Conservation (phyloP, 2,113 vertebrate genomes). For the Clarias gariepinus region DNA sequence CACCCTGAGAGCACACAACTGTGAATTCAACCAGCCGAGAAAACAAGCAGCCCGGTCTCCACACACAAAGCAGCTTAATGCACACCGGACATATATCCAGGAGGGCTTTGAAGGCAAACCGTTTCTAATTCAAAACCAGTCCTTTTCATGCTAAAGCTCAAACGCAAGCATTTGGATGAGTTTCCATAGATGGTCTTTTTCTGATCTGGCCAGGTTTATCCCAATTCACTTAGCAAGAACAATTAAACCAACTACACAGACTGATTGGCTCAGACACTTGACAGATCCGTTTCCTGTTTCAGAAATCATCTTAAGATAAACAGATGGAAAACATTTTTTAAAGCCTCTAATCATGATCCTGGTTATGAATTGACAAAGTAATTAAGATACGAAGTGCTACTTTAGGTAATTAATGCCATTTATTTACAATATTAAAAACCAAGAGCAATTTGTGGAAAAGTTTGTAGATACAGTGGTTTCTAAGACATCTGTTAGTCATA, state of each 20-base stretch:
- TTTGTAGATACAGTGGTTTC: not conserved
- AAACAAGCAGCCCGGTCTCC: constrained; percentile 27
- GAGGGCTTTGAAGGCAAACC: constrained; percentile 12
- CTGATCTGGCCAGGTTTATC: not conserved
- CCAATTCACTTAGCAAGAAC: constrained; percentile 10
- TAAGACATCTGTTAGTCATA: constrained; percentile 20
- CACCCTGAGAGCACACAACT: constrained; percentile 28
- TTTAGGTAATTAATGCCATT: not conserved
- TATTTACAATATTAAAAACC: not conserved
- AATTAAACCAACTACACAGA: not conserved
- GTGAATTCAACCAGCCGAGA: constrained; percentile 39
- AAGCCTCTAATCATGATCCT: constrained; percentile 6
- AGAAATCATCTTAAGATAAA: constrained; percentile 1
- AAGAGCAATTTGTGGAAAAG: not conserved
- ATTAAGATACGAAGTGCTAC: not conserved
- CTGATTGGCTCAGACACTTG: not conserved
- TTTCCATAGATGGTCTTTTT: not conserved
- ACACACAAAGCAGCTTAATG: constrained; percentile 33
- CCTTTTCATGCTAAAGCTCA: constrained; percentile 25
- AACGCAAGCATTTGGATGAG: constrained; percentile 18
- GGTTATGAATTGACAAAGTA: not conserved
- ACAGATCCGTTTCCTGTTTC: constrained; percentile 14
- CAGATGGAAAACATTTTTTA: not conserved
- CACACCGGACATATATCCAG: constrained; percentile 2
- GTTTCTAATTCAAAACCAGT: constrained; percentile 28